These are phyloP conservation scores for Aradophagus sp. DNA, from an alignment of 1,140 invertebrate genomes.

Conservation along the genomic window DNA sequence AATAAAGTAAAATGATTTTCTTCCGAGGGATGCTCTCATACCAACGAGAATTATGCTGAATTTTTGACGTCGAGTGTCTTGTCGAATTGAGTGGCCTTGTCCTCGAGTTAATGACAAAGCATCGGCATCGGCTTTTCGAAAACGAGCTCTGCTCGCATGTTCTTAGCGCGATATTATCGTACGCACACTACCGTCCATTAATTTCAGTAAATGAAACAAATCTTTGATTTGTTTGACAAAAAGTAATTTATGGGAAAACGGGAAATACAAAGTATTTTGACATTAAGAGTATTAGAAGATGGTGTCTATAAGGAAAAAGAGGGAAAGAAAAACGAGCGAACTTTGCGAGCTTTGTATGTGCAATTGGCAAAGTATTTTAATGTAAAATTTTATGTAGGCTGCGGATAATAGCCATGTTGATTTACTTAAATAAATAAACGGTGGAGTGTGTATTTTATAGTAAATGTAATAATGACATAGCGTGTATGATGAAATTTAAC, in stretches of 20 bases:
- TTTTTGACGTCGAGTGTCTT: slow-evolving; percentile 43
- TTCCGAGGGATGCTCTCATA: slow-evolving; percentile 10
- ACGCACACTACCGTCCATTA: slow-evolving; percentile 39
- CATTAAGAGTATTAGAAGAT: too few species aligned
- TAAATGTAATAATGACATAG: too few species aligned
- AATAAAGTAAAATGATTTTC: slow-evolving; percentile 22
- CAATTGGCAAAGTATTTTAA: too few species aligned
- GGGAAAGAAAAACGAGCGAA: too few species aligned
- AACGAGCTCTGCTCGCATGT: slow-evolving; percentile 69
- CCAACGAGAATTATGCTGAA: slow-evolving; percentile 24
- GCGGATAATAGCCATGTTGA: too few species aligned
- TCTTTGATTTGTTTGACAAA: too few species aligned
- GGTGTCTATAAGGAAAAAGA: too few species aligned
- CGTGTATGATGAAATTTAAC: slow-evolving; percentile 58
- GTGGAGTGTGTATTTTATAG: slow-evolving; percentile 18
- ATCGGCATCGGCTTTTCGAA: slow-evolving; percentile 70
- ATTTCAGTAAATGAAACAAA: slow-evolving; percentile 13
- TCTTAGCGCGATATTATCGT: slow-evolving; percentile 58
- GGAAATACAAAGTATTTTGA: too few species aligned
- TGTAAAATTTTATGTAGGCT: too few species aligned
- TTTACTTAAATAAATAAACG: slow-evolving; percentile 8
- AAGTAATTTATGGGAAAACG: too few species aligned
- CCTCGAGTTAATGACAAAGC: slow-evolving; percentile 66
- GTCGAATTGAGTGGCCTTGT: slow-evolving; percentile 69
- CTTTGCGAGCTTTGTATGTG: too few species aligned